Conservation (phyloP, 2,113 vertebrate genomes). For the Sakesphorus luctuosus region DNA sequence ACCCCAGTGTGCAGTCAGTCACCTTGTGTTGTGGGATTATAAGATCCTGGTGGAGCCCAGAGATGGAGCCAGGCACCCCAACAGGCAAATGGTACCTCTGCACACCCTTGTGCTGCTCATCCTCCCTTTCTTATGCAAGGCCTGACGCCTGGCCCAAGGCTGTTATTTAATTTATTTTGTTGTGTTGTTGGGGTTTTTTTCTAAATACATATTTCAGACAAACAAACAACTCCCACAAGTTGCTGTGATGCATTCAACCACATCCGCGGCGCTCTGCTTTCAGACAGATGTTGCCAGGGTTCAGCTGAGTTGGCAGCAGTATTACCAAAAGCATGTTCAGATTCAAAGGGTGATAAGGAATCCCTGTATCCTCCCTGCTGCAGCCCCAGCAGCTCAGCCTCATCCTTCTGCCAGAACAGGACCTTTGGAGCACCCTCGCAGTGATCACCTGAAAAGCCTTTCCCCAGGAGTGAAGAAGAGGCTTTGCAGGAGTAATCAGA, state of each 20-base stretch:
- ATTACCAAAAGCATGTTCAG: neutral
- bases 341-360: neutral
- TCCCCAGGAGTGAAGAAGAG: neutral
- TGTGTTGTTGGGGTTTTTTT: neutral
- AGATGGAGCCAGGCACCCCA: neutral
- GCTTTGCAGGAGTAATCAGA: neutral
- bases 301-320: neutral
- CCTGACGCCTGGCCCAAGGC: neutral
- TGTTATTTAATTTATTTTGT: neutral
- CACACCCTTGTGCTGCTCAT: neutral
- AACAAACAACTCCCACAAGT: conserved; percentile 8
- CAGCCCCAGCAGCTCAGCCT: neutral
- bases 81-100: neutral
- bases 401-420: neutral
- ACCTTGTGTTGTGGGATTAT: neutral
- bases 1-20: neutral
- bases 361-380: neutral
- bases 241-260: neutral
- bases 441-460: neutral
- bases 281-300: conserved; percentile 21
- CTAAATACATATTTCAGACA: conserved; percentile 4
- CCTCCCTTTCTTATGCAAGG: neutral
- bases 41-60: neutral
- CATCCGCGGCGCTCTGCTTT: neutral
- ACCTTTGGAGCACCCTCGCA: neutral